phyloP scores from a whole-genome alignment of 2,797 vertebrate species.

The Danio aesculapii region DNA sequence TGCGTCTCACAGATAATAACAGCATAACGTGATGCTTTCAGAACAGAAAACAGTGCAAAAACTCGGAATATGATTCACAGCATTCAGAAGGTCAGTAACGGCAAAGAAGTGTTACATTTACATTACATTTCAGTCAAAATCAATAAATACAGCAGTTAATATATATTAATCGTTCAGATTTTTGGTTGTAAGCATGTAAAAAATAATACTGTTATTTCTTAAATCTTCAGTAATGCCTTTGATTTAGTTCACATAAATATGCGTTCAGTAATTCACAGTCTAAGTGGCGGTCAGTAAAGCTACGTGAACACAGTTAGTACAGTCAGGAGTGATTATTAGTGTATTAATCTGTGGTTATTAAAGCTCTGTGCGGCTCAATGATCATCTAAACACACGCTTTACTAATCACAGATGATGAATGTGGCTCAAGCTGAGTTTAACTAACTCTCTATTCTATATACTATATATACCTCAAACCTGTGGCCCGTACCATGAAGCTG shows the following conservation, averaged over 20 bases:
- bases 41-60: constrained; percentile 19
- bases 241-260: constrained; percentile 5
- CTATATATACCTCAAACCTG: no score
- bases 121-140: background rate
- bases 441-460: no score
- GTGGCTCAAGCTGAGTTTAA: no score
- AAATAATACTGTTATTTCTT: background rate
- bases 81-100: constrained; percentile 25
- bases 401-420: no score
- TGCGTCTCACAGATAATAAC: background rate
- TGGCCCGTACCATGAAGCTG: no score
- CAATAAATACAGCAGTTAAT: constrained; percentile 36
- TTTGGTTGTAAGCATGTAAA: background rate
- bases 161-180: constrained; percentile 17
- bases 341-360: constrained; percentile 38
- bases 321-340: constrained; percentile 63
- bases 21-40: background rate
- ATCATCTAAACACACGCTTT: no score
- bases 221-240: background rate
- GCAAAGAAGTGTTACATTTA: constrained; percentile 10
- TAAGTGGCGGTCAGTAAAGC: constrained; percentile 66
- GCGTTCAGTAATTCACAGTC: constrained; percentile 63
- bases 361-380: constrained; percentile 2
- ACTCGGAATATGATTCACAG: constrained; percentile 47
- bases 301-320: constrained; percentile 73